These are phyloP conservation scores for Anthoscopus minutus DNA, from an alignment of 2,113 vertebrate species.

Conservation along the genomic window DNA sequence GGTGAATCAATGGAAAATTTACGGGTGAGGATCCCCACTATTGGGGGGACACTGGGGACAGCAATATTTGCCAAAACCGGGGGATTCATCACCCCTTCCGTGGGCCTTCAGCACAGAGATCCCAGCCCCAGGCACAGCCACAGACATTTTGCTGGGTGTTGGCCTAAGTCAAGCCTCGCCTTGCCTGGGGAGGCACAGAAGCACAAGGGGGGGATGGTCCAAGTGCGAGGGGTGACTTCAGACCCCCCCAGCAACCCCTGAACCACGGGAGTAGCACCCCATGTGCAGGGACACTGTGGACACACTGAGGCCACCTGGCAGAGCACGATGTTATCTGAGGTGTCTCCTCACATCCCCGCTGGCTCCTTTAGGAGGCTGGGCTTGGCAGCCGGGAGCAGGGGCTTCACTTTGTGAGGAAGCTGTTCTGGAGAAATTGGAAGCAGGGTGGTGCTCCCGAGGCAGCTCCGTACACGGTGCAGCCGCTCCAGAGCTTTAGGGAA, in stretches of 20 bases:
- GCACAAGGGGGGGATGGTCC: background rate
- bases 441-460: accelerated
- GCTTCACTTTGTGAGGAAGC: background rate
- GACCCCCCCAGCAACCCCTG: background rate
- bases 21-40: background rate
- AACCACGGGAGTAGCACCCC: accelerated
- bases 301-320: background rate
- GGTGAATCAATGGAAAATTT: slow-evolving; percentile 50
- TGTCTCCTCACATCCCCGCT: accelerated
- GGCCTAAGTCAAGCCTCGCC: background rate
- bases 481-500: background rate
- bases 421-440: background rate
- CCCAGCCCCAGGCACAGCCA: background rate
- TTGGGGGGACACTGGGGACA: background rate
- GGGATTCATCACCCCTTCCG: background rate
- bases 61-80: background rate
- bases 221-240: background rate
- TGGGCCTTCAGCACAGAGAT: background rate
- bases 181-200: background rate
- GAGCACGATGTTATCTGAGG: accelerated
- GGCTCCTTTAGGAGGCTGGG: background rate
- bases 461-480: accelerated
- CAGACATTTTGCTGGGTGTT: accelerated
- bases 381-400: background rate
- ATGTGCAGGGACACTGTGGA: accelerated